These are phyloP conservation scores for Ctenopoma kingsleyae DNA, from an alignment of 2,797 vertebrate species.

Conservation along the genomic window DNA sequence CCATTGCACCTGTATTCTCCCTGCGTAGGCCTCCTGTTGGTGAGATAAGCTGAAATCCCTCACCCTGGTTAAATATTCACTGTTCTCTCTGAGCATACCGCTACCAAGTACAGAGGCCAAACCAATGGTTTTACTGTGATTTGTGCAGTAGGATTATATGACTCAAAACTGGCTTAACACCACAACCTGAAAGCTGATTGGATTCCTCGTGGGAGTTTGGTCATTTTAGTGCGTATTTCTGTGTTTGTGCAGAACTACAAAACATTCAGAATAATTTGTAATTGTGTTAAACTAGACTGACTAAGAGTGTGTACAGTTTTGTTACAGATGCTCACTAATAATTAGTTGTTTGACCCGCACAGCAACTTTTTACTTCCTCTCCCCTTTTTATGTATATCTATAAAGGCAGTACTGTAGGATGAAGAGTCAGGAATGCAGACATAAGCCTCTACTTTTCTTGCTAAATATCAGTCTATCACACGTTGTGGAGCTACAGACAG, in stretches of 20 bases:
- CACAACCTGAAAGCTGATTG: constrained; percentile 32
- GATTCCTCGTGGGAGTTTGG: constrained; percentile 13
- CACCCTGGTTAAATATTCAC: constrained; percentile 79
- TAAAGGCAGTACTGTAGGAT: constrained; percentile 37
- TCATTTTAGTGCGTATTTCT: constrained; percentile 27
- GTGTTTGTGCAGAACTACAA: constrained; percentile 21
- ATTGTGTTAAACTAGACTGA: constrained; percentile 13
- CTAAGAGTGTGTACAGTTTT: constrained; percentile 21
- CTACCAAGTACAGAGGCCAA: constrained; percentile 58
- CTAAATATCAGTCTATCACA: constrained; percentile 37
- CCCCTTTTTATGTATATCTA: constrained; percentile 27
- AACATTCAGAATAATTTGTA: constrained; percentile 6
- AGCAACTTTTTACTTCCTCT: constrained; percentile 21
- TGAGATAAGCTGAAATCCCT: constrained; percentile 65
- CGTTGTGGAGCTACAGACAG: constrained; percentile 23
- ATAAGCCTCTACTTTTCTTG: constrained; percentile 51
- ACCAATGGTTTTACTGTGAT: constrained; percentile 61
- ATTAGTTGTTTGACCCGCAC: constrained; percentile 28
- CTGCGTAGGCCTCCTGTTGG: constrained; percentile 30
- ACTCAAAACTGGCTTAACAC: constrained; percentile 49
- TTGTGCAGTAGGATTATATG: constrained; percentile 60
- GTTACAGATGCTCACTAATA: constrained; percentile 28
- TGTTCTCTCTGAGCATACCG: constrained; percentile 39
- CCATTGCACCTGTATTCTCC: constrained; percentile 27
- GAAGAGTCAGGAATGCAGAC: constrained; percentile 65